phyloP scores from a whole-genome alignment of 2,797 vertebrate species.

The Adelosebastes latens region DNA sequence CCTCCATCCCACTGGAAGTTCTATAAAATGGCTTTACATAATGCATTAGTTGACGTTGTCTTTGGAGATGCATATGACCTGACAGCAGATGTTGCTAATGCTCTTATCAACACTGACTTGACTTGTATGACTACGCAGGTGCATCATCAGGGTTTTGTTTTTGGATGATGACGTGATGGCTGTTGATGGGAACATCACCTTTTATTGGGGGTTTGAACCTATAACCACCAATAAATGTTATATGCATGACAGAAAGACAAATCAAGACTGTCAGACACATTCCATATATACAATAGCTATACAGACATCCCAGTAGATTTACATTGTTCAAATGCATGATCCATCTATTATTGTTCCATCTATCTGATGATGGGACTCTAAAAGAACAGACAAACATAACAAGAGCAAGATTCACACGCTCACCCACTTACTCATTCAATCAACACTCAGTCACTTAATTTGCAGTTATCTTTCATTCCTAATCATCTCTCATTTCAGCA shows the following conservation, averaged over 20 bases:
- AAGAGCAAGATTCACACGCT: constrained; percentile 36
- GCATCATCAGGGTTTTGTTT: neutral
- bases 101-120: neutral
- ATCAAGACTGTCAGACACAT: neutral
- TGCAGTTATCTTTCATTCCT: constrained; percentile 56
- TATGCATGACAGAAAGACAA: neutral
- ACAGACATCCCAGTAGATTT: neutral
- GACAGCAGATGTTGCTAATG: neutral
- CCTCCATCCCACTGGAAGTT: neutral
- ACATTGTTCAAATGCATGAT: neutral
- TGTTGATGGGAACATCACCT: neutral
- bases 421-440: constrained; percentile 48
- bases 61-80: neutral
- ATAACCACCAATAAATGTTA: neutral
- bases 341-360: neutral
- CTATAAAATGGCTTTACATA: neutral
- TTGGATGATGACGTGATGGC: neutral
- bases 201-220: neutral
- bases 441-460: constrained; percentile 60
- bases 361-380: neutral
- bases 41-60: neutral
- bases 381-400: constrained; percentile 16
- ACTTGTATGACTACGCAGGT: constrained; percentile 7
- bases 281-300: neutral
- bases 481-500: constrained; percentile 56